Evolutionary conservation across 2,113 vertebrate species (phyloP).

Genomic region (Riparia riparia): DNA sequence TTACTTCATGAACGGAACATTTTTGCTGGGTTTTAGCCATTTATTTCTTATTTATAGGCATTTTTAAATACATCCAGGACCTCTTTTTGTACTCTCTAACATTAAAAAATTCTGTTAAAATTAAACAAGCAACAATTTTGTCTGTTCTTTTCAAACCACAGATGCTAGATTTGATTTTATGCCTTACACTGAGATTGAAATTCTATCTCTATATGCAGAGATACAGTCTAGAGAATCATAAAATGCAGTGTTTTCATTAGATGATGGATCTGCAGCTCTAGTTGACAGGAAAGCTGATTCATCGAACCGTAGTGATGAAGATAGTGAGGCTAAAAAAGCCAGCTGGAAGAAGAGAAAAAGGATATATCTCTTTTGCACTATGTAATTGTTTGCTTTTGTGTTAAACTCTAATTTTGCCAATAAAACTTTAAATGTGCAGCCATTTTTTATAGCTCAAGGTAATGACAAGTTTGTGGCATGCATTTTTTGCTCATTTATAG

Average conservation of each 20-base stretch:
- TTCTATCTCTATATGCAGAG: slow-evolving; percentile 83
- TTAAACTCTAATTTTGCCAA: slow-evolving; percentile 17
- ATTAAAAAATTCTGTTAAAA: slow-evolving; percentile 75
- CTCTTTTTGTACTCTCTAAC: slow-evolving; percentile 55
- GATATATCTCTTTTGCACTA: slow-evolving; percentile 14
- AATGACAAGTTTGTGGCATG: neutral
- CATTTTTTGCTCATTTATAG: neutral
- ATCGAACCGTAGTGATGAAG: slow-evolving; percentile 71
- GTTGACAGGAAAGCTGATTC: slow-evolving; percentile 78
- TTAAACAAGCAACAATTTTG: slow-evolving; percentile 75
- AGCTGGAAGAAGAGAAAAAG: slow-evolving; percentile 8
- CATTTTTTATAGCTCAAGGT: neutral
- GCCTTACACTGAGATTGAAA: slow-evolving; percentile 79
- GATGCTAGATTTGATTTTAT: slow-evolving; percentile 83
- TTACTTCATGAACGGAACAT: neutral
- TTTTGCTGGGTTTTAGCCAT: slow-evolving; percentile 53
- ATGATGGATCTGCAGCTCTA: slow-evolving; percentile 74
- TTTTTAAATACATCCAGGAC: slow-evolving; percentile 48
- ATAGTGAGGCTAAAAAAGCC: slow-evolving; percentile 36
- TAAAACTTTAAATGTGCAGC: neutral
- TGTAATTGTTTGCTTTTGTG: slow-evolving; percentile 25
- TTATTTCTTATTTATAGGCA: slow-evolving; percentile 67
- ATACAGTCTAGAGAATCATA: slow-evolving; percentile 77
- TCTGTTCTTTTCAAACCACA: slow-evolving; percentile 76
- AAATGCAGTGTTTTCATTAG: slow-evolving; percentile 82